Conservation (phyloP, 1,140 invertebrate genomes). For the Littorina saxatilis region DNA sequence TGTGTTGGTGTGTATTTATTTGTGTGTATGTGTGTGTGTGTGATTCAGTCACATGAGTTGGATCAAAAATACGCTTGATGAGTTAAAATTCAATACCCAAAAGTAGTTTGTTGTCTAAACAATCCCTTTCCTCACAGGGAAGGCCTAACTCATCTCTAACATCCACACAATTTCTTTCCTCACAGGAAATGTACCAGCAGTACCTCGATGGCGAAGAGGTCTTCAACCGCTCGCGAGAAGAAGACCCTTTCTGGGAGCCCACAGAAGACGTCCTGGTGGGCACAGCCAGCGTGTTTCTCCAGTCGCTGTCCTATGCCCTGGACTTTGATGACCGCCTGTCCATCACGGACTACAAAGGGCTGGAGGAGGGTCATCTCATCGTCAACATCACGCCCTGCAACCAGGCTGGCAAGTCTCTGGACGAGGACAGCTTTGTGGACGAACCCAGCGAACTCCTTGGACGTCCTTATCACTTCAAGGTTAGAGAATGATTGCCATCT, state of each 20-base stretch:
- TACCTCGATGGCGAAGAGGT: constrained; percentile 75
- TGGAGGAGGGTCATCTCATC: constrained; percentile 71
- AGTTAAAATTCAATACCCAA: too few species aligned
- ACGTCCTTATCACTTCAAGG: constrained; percentile 74
- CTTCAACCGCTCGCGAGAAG: constrained; percentile 66
- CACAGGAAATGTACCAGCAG: constrained; percentile 74
- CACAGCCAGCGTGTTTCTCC: constrained; percentile 73
- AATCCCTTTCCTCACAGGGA: not conserved
- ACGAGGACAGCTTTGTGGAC: constrained; percentile 74
- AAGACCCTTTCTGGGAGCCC: constrained; percentile 77
- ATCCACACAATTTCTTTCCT: not conserved
- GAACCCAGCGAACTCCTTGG: constrained; percentile 72
- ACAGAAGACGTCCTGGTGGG: constrained; percentile 74
- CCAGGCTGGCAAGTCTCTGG: constrained; percentile 71
- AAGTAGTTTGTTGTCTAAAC: not conserved
- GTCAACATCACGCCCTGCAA: constrained; percentile 75
- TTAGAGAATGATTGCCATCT: too few species aligned
- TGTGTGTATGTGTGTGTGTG: too few species aligned
- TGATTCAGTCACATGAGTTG: too few species aligned
- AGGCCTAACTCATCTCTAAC: not conserved
- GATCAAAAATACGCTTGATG: not conserved
- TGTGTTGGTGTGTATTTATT: too few species aligned
- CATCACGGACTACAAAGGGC: constrained; percentile 74
- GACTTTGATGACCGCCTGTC: constrained; percentile 74
- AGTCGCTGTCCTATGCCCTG: constrained; percentile 72